Evolutionary conservation across 2,888 invertebrate genomes (phyloP), one percentile per base, ranked within the genome.

Genomic region (Epinotia demarniana): DNA sequence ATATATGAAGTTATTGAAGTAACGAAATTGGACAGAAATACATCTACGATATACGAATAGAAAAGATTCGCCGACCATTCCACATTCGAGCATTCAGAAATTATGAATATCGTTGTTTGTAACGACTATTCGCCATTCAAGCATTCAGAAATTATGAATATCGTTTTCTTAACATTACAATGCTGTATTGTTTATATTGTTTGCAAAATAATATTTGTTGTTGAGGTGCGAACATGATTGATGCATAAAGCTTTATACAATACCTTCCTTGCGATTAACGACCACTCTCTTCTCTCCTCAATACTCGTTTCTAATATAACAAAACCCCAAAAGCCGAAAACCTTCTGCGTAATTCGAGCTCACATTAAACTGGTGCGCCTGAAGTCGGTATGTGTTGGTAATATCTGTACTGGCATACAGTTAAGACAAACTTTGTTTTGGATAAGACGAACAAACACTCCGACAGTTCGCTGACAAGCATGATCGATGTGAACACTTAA

Each of bases 401-500:
- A 60, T 69, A 58, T 16, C 33, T n/a, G 16, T 3, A n/a, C 39
- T 1, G 23, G 69, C 19, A 60, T 46, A 69, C 58, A 46, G 43
- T 46, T 46, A 69, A 58, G 27, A 46, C 58, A 69, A 69, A 69
- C 57, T 60, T 69, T 69, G 69, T 60, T 46, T n/a, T 27, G 46
- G 69, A 69, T 69, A 69, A 69, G 58, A 19, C 69, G 69, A 46
- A 69, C 69, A 69, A 69, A 69, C 58, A 69, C 9, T 1, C 58
- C 60, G 69, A 69, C 60, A 60, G 58, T 46, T 61, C 43, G 69
- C 43, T 60, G 69, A 69, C 69, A 60, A 69, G 57, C 16, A 69
- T 69, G 69, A 69, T 69, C 58, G 69, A 69, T 69, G 69, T 12
- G 69, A 60, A 23, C 69, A 60, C 69, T 69, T 69, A 69, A 60